Evolutionary conservation across 1,140 invertebrate species (phyloP).

Genomic region (Cryptotermes secundus): DNA sequence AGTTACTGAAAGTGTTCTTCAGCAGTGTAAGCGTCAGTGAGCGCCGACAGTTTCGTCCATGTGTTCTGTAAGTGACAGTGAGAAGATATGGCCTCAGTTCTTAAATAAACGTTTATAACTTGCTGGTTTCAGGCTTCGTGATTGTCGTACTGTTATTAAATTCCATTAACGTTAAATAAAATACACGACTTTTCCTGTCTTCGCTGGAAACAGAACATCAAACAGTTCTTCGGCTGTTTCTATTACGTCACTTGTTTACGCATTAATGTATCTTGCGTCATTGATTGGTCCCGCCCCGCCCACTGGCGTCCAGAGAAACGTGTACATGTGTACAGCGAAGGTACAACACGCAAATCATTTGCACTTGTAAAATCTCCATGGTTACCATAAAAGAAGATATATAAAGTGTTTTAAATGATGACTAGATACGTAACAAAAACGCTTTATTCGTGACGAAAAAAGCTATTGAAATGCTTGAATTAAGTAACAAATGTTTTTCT

Average conservation of each 20-base stretch:
- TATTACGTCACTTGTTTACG: not conserved
- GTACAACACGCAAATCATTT: not conserved
- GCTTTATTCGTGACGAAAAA: not conserved
- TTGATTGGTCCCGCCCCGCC: not conserved
- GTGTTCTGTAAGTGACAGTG: not conserved
- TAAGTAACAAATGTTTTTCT: not conserved
- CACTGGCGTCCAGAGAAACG: not conserved
- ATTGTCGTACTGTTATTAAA: not conserved
- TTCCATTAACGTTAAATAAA: not conserved
- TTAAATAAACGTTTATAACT: too few relatives aligned
- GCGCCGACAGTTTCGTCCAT: not conserved
- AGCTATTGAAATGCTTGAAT: not conserved
- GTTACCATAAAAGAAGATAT: not conserved
- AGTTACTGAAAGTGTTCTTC: not conserved
- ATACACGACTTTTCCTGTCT: not conserved
- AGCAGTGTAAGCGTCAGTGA: not conserved
- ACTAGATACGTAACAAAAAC: too few relatives aligned
- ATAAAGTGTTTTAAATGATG: not conserved
- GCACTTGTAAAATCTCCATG: not conserved
- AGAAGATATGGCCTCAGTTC: too few relatives aligned
- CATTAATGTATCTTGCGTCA: not conserved
- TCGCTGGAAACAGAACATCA: not conserved
- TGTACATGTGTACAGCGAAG: not conserved
- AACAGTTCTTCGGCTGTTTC: not conserved
- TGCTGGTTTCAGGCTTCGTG: too few relatives aligned